Evolutionary conservation across 2,113 vertebrate genomes (phyloP).

Genomic region (Ibidorhyncha struthersii): DNA sequence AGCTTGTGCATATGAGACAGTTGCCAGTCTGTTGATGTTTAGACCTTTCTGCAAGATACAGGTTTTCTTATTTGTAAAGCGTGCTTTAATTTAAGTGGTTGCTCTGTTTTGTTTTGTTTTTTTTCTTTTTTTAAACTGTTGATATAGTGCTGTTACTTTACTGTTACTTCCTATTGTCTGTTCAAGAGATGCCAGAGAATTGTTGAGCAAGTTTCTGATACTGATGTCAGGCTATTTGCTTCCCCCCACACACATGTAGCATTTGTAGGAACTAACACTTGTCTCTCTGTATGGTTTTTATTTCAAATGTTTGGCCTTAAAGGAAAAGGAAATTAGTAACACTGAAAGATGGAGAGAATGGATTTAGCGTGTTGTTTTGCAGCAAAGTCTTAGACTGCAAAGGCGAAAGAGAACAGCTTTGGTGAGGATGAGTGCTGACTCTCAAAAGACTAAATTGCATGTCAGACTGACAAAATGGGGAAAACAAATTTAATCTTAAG

Average conservation of each 20-base stretch:
- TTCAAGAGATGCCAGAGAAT: background rate
- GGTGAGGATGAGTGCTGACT: background rate
- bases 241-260: background rate
- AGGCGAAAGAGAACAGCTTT: background rate
- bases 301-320: background rate
- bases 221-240: background rate
- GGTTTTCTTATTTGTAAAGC: background rate
- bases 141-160: background rate
- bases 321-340: background rate
- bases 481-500: background rate
- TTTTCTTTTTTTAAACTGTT: background rate
- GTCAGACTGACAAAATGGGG: background rate
- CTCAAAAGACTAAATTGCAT: background rate
- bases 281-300: background rate
- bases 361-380: background rate
- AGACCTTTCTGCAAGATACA: background rate
- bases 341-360: background rate
- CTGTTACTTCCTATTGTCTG: background rate
- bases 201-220: background rate
- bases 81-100: background rate
- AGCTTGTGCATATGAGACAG: background rate
- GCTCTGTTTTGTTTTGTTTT: background rate
- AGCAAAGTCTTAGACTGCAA: background rate
- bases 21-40: background rate
- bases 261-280: background rate